Conservation (phyloP, 2,797 vertebrate genomes). For the Spheniscus humboldti region DNA sequence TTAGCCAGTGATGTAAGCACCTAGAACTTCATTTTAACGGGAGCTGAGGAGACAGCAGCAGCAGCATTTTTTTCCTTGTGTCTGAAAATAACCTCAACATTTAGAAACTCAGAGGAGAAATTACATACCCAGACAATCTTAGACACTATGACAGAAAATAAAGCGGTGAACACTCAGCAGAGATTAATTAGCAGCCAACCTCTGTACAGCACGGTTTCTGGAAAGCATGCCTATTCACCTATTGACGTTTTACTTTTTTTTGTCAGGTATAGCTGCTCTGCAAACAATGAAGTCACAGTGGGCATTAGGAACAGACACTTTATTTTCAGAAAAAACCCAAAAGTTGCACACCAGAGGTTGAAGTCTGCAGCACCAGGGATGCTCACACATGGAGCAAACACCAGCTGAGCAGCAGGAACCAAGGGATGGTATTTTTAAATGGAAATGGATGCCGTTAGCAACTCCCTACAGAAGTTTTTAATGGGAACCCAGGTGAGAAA, state of each 20-base stretch:
- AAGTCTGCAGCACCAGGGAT: neutral
- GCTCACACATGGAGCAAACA: neutral
- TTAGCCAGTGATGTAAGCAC: neutral
- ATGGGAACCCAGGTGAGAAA: neutral
- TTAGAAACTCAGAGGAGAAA: conserved; percentile 2
- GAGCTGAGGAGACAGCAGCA: neutral
- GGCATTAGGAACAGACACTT: neutral
- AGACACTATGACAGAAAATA: neutral
- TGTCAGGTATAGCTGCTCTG: neutral
- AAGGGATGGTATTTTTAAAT: neutral
- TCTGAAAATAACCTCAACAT: conserved; percentile 30
- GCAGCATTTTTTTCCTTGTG: neutral
- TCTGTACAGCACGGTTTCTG: neutral
- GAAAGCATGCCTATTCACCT: neutral
- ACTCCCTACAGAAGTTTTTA: neutral
- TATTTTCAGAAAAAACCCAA: neutral
- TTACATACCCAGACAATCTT: neutral
- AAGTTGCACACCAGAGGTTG: neutral
- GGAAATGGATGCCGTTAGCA: neutral
- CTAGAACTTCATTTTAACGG: neutral
- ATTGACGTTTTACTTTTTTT: neutral
- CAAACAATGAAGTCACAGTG: neutral
- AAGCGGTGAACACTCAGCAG: neutral
- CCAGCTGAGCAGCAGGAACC: neutral
- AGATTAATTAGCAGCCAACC: conserved; percentile 22